Evolutionary conservation across 2,888 invertebrate genomes (phyloP), one percentile per base, ranked within the genome.

Genomic region (Taenaris catops): DNA sequence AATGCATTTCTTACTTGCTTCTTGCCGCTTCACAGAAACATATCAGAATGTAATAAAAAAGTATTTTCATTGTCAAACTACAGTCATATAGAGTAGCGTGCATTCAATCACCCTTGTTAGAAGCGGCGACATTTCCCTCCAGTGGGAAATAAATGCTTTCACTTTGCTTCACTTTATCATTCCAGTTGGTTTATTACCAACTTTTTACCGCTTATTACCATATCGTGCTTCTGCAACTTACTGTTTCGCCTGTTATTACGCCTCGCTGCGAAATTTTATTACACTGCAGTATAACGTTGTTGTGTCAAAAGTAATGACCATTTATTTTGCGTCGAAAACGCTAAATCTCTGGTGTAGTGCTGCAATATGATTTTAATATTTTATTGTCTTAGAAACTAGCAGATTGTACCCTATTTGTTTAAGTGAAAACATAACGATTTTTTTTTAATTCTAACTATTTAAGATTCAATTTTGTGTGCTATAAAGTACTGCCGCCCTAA

Each of bases 131-230:
- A 27, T 37, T 33, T 34, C 31, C 34, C 44, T 19, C 31, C 40
- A 41, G 41, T 37, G 26, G 37, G 26, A 34, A 41, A 44, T 25
- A 34, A 41, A 44, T 41, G 36, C 37, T 24, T 40, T 37, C 44
- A 37, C 26, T 40, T 44, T 41, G 41, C 37, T 37, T 37, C 37
- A 34, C 34, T 44, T 40, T 41, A 72, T 73, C 67, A 72, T 65
- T 64, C 51, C 51, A 56, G 53, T 55, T 59, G 55, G 50, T 58
- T 59, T 58, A 58, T 51, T 38, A 38, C 41, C 27, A 39, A 42
- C 36, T 44, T 44, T 46, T 46, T 41, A 39, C 14, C 14, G 14
- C 42, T 46, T 45, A 53, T 47, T 47, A 47, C 28, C 46, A 46
- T 51, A 49, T 41, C 44, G 43, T 43, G 41, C 44, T 37, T 35